These are phyloP conservation scores for Crypturellus undulatus DNA, from an alignment of 2,113 vertebrate genomes.

Conservation along the genomic window DNA sequence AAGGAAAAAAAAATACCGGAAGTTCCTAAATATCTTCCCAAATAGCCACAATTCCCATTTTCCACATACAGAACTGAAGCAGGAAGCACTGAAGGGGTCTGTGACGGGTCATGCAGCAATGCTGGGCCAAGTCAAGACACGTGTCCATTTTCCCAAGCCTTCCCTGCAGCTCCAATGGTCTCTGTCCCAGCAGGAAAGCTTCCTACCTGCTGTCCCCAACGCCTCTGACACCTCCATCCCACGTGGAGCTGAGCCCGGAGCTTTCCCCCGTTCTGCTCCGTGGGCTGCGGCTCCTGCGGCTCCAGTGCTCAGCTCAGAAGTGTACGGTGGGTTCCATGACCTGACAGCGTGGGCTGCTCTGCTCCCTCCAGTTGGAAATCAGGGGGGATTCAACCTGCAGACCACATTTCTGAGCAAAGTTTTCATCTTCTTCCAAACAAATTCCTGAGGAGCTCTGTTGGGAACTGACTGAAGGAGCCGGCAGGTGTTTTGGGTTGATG, in stretches of 20 bases:
- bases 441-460: not conserved
- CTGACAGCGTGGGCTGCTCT: not conserved
- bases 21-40: not conserved
- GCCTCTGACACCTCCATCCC: accelerated
- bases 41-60: not conserved
- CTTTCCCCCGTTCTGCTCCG: too few relatives aligned
- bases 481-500: not conserved
- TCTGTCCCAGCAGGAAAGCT: not conserved
- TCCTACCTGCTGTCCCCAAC: not conserved
- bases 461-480: not conserved
- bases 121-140: not conserved
- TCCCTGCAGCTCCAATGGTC: accelerated
- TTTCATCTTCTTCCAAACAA: not conserved
- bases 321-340: not conserved
- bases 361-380: too few relatives aligned
- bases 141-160: not conserved
- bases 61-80: not conserved
- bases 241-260: too few relatives aligned
- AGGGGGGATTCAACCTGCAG: accelerated
- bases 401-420: not conserved
- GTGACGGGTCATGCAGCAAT: accelerated
- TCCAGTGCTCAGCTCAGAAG: too few relatives aligned
- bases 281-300: too few relatives aligned
- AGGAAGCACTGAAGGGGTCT: not conserved
- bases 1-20: not conserved